Conservation (phyloP, 2,113 vertebrate species). For the Podarcis muralis region DNA sequence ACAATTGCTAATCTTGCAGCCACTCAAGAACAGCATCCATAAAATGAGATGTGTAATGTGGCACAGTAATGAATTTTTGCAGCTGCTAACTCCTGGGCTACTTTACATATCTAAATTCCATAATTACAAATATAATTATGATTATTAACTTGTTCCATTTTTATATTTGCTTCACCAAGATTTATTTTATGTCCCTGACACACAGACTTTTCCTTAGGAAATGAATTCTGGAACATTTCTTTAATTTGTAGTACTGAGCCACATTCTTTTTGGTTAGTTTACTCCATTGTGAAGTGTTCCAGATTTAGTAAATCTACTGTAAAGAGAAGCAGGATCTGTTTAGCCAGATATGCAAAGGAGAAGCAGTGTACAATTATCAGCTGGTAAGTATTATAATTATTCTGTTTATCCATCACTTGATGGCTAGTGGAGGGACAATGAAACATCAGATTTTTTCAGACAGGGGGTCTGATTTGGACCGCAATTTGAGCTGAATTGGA, state of each 20-base stretch:
- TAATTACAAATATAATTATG: constrained; percentile 31
- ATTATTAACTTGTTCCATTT: constrained; percentile 47
- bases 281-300: neutral
- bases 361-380: neutral
- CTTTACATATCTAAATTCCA: constrained; percentile 22
- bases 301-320: neutral
- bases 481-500: neutral
- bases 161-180: constrained; percentile 18
- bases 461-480: neutral
- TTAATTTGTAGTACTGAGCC: neutral
- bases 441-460: neutral
- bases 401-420: too few relatives aligned
- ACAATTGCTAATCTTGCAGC: neutral
- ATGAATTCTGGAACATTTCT: neutral
- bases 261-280: neutral
- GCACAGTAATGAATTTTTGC: constrained; percentile 20
- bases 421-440: neutral
- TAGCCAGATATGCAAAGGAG: neutral
- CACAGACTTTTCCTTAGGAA: constrained; percentile 19
- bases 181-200: neutral
- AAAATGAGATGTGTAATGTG: constrained; percentile 23
- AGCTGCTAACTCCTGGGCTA: neutral
- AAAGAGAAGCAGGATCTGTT: neutral
- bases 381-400: too few relatives aligned
- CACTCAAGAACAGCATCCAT: neutral